Percentiles rank a stretch among this genome's conserved stretches.
Evolutionary conservation across 2,797 vertebrate species (phyloP).

Genomic region (Bradypodion ventrale): DNA sequence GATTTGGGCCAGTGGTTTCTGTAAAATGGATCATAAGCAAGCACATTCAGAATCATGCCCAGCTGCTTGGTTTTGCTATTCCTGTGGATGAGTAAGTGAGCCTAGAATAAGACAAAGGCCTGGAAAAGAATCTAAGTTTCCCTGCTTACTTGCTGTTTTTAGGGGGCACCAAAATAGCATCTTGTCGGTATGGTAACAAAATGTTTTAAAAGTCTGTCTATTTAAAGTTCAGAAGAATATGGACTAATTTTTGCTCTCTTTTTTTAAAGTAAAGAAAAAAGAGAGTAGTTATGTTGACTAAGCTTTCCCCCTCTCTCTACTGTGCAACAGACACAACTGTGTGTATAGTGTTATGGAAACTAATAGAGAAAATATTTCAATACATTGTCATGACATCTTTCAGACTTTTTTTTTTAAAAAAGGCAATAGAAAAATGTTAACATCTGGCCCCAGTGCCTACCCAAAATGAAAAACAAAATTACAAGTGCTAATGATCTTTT

Average conservation of each 20-base stretch:
- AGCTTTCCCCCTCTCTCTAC: slow-evolving; percentile 28
- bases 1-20: neutral
- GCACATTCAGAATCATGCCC: neutral
- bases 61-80: slow-evolving; percentile 30
- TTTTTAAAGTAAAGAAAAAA: neutral
- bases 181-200: slow-evolving; percentile 50
- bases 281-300: slow-evolving; percentile 19
- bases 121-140: slow-evolving; percentile 41
- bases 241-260: slow-evolving; percentile 24
- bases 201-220: slow-evolving; percentile 40
- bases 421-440: neutral
- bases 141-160: slow-evolving; percentile 27
- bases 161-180: slow-evolving; percentile 33
- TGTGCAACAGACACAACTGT: slow-evolving; percentile 46
- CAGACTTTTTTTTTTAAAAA: slow-evolving; percentile 32
- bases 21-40: neutral
- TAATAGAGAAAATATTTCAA: slow-evolving; percentile 37
- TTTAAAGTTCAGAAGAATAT: slow-evolving; percentile 4
- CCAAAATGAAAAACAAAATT: neutral
- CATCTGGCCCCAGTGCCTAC: neutral
- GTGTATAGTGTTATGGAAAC: slow-evolving; percentile 69
- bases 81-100: slow-evolving; percentile 20
- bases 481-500: neutral
- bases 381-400: slow-evolving; percentile 39
- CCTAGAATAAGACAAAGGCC: slow-evolving; percentile 56